A percentile compares a stretch with the other conserved stretches of the same genome.
These are phyloP conservation scores for Congeria kusceri DNA, from an alignment of 2,888 invertebrate species.

Conservation along the genomic window DNA sequence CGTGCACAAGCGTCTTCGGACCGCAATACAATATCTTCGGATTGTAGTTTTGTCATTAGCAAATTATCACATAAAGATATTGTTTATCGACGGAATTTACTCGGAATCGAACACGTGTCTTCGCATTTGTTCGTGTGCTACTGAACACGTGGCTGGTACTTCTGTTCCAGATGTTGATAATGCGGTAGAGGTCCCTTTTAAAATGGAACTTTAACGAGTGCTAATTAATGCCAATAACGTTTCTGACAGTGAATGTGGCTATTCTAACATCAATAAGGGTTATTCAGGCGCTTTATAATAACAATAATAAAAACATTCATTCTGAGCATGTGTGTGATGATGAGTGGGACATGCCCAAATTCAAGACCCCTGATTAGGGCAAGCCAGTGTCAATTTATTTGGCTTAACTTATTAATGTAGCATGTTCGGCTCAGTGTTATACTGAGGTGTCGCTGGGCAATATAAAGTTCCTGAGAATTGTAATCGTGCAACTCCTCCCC, in stretches of 20 bases:
- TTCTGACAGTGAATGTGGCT: background rate
- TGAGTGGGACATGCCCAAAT: constrained; percentile 18
- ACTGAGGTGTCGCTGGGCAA: constrained; percentile 6
- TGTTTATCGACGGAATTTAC: background rate
- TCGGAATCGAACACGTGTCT: background rate
- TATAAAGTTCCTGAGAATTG: constrained; percentile 27
- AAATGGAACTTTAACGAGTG: background rate
- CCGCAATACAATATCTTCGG: background rate
- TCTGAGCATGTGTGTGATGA: background rate
- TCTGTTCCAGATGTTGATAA: no score
- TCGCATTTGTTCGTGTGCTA: no score
- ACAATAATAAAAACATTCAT: background rate
- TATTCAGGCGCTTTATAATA: background rate
- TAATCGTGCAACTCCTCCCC: constrained; percentile 11
- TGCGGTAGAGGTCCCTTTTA: no score
- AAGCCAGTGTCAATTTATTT: constrained; percentile 1
- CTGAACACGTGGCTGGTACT: no score
- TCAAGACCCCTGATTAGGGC: constrained; percentile 20
- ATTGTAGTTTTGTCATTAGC: background rate
- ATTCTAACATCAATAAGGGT: background rate
- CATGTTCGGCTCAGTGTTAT: constrained; percentile 14
- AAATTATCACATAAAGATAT: background rate
- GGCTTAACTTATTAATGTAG: constrained; percentile 18
- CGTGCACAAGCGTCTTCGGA: background rate
- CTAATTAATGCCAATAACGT: background rate